Conservation (phyloP, 1,140 invertebrate species). For the Palaemon carinicauda region DNA sequence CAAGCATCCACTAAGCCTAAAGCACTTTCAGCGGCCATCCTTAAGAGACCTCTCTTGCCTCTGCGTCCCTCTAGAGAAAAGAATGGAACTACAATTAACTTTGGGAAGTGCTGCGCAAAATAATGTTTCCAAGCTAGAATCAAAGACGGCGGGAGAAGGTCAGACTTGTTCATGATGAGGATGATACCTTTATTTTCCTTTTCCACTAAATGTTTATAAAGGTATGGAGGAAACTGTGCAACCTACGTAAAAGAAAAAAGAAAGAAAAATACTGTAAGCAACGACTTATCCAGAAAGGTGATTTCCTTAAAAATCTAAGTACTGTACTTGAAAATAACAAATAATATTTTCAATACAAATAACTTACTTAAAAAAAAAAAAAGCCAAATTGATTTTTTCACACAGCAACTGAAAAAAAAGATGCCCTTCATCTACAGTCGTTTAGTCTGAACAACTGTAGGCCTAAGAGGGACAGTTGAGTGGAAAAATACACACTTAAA, state of each 20-base stretch:
- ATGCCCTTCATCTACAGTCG: too few relatives aligned
- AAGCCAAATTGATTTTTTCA: too few relatives aligned
- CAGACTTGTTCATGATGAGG: conserved; percentile 91
- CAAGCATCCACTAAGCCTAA: conserved; percentile 59
- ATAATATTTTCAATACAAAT: too few relatives aligned
- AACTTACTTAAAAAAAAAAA: too few relatives aligned
- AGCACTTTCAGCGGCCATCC: conserved; percentile 85
- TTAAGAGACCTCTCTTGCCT: conserved; percentile 64
- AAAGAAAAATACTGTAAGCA: too few relatives aligned
- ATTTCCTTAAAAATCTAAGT: too few relatives aligned
- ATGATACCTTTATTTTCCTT: conserved; percentile 83
- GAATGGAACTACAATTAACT: conserved; percentile 40
- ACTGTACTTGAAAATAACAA: too few relatives aligned
- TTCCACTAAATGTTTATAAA: conserved; percentile 82
- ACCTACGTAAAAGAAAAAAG: conserved; percentile 47
- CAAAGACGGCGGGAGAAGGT: conserved; percentile 81
- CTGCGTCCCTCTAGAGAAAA: conserved; percentile 60
- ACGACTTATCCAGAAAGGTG: too few relatives aligned
- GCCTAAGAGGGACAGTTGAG: too few relatives aligned
- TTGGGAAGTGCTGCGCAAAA: conserved; percentile 68
- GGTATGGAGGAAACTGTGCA: conserved; percentile 85
- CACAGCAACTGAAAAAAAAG: too few relatives aligned
- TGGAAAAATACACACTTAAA: too few relatives aligned
- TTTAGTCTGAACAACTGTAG: too few relatives aligned
- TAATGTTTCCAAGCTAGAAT: conserved; percentile 90